Base-by-base conservation (phyloP, 2,797 vertebrate genomes). In the Labroides dimidiatus region DNA sequence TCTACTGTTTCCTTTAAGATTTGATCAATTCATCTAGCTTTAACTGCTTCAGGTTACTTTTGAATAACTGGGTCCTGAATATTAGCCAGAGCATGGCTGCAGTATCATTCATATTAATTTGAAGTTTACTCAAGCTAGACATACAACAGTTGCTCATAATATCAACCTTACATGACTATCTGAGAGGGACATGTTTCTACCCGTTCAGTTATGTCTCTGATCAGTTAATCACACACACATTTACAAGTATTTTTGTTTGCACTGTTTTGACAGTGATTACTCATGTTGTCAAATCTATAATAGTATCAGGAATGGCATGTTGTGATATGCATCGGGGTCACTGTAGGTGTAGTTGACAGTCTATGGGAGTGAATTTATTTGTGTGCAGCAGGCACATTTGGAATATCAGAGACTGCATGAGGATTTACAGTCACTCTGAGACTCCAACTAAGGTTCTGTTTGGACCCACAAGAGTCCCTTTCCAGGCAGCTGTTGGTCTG, bases 121-220 rank as follows among this genome's bases (percentile, higher is more conserved):
- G 75, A 82, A 61, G 59, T 64, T 41, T 23, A 11, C 70, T 66
- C 69, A 69, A 77, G 54, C 77, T 72, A 78, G 75, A 69, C n/a
- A 16, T 52, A 48, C 68, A 84, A 65, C 68, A 67, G 80, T 85
- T 84, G 80, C 64, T 88, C 79, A 83, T 77, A 76, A 80, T 84
- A 72, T 88, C 85, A 78, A 87, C 61, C 65, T 71, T 62, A 57
- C 73, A 77, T 60, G 44, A 67, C 37, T 19, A 71, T 89, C 79
- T 83, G 90, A 89, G 71, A 84, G 82, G 86, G 91, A 88, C 85
- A 80, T 70, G 78, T 87, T 80, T 80, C 71, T 82, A 78, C 75
- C 60, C 37, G 59, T 64, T 77, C 53, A 65, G 75, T 86, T 73
- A 71, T 78, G 84, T 85, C 89, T 86, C 71, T 84, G 74, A 84